Evolutionary conservation across 2,888 invertebrate species (phyloP), one percentile per base, ranked within the genome.

Genomic region (Microplitis manilae): DNA sequence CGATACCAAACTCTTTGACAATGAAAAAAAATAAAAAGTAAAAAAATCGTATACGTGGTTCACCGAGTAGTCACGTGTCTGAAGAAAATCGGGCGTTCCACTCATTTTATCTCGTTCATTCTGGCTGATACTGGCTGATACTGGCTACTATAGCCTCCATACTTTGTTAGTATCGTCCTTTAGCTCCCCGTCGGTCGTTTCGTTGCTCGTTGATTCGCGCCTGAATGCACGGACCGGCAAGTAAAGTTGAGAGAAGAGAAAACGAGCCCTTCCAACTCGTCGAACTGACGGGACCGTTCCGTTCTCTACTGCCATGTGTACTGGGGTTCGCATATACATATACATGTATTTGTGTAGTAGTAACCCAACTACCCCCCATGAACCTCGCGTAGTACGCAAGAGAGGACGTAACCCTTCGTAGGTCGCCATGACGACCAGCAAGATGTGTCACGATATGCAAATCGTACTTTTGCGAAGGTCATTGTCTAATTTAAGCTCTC

Each of bases 371-470:
- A 65, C 65, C 38, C 65, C 65, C 65, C 65, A 65, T 65, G 38
- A 72, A 40, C 39, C 20, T 50, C 13, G 4, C 20, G 30, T 17
- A 70, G 72, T 64, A 64, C 40, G 64, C 9, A 39, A 62, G 62
- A 72, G 39, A 72, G 61, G 62, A 60, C 64, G 65, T 69, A 77
- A 74, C 77, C 77, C 77, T 77, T 77, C 77, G 77, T 59, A 50
- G 50, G 77, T 77, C 59, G 40, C 69, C 77, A 77, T 77, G 74
- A 60, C 73, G 41, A 77, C 77, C 70, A 74, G 69, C 74, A 60
- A 74, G 74, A 73, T 77, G 74, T 74, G 73, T 74, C 74, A 77
- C 67, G 70, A 77, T 77, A 77, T 77, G 73, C 65, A 74, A 77
- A 77, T 74, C 65, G 40, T 17, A 17, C 20, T 59, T 50, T 59